Evolutionary conservation across 2,797 vertebrate species (phyloP), one percentile per base, ranked within the genome.

Genomic region (Tinamus major): DNA sequence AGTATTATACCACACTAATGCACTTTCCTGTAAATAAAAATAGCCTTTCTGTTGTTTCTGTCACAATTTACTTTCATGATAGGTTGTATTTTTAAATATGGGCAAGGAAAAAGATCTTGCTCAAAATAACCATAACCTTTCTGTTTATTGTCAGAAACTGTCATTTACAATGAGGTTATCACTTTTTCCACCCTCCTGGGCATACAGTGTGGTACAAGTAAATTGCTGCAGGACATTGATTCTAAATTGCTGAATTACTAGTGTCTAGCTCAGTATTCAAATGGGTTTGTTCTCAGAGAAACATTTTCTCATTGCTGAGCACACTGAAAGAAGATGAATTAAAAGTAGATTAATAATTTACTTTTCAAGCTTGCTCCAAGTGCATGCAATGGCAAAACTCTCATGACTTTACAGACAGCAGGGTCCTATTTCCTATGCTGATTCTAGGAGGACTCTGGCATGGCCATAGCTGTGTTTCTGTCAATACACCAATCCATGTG

Each of bases 181-280:
- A 91, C 94, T 93, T 97, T 95, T 96, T 97, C 95, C 95, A 94
- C 79, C 95, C 95, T 96, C 84, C 93, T 93, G 94, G 96, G 96
- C 93, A 95, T 95, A 48, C 81, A 70, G 63, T 87, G 85, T 18
- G n/a, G 88, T 39, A 74, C 63, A 77, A 95, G 89, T 90, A 82
- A 96, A 94, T 88, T 95, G 94, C 92, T 89, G 88, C 74, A 89
- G 72, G 81, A 65, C 90, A 97, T 96, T 87, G 96, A 97, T 96
- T 95, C 88, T 94, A 79, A 95, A 93, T 86, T 92, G 90, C 68
- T 85, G 78, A 84, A 94, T 94, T 94, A 75, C 79, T 91, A 67
- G 68, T 82, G 87, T 72, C 92, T 93, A 58, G 93, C 85, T 62
- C 46, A 71, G 71, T 61, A 88, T 93, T 93, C 79, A 74, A 89